Conservation (phyloP, 2,113 vertebrate genomes). For the Myrmecobius fasciatus region DNA sequence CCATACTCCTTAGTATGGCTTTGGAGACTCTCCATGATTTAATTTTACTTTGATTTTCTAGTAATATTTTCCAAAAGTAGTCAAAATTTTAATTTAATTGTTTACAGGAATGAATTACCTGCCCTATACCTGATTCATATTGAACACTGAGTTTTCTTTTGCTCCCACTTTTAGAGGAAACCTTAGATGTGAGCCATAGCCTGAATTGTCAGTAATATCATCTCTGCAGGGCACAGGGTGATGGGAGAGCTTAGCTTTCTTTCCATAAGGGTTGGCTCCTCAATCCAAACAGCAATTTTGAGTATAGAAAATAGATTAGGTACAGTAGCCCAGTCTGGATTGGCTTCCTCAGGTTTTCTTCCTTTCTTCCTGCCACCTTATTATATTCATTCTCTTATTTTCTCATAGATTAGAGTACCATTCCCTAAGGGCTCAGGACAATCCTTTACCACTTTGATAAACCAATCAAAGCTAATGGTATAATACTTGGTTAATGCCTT, state of each 20-base stretch:
- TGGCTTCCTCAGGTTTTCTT: neutral
- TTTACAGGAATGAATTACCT: neutral
- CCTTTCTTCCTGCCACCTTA: neutral
- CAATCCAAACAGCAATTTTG: neutral
- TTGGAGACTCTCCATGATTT: neutral
- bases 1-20: neutral
- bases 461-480: neutral
- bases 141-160: neutral
- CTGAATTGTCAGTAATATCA: neutral
- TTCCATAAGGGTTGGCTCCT: neutral
- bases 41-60: neutral
- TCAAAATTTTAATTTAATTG: neutral
- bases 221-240: neutral
- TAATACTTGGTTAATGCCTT: neutral
- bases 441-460: neutral
- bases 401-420: neutral
- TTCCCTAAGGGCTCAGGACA: neutral
- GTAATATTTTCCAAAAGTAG: neutral
- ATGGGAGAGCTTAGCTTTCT: neutral
- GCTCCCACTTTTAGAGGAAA: neutral
- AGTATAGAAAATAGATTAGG: neutral
- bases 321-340: neutral
- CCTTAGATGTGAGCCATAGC: neutral
- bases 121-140: neutral
- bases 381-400: neutral